Evolutionary conservation across 2,113 vertebrate genomes (phyloP).

Genomic region (Notothenia coriiceps): DNA sequence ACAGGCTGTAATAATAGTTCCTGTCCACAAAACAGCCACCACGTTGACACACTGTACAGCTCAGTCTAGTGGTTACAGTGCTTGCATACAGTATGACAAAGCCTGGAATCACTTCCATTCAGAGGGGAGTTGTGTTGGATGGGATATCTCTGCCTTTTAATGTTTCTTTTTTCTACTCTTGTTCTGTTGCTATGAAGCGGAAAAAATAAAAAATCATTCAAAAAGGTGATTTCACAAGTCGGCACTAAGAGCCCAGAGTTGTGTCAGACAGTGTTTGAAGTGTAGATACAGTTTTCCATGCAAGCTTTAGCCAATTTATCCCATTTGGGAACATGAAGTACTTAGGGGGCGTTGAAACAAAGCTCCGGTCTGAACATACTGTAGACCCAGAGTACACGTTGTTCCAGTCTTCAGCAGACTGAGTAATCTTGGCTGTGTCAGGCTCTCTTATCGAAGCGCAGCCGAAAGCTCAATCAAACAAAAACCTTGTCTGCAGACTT

Average conservation of each 20-base stretch:
- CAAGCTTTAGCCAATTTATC: conserved; percentile 8
- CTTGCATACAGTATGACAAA: conserved; percentile 54
- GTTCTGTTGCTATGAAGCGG: conserved; percentile 13
- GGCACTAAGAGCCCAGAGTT: background rate
- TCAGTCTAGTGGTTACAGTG: conserved; percentile 56
- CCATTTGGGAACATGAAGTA: conserved; percentile 23
- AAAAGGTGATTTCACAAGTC: conserved; percentile 27
- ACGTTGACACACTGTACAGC: conserved; percentile 65
- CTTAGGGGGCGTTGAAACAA: conserved; percentile 21
- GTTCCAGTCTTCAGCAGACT: conserved; percentile 54
- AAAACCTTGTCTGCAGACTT: conserved; percentile 59
- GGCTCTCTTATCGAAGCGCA: conserved; percentile 60
- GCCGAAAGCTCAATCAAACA: conserved; percentile 49
- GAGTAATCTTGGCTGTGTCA: conserved; percentile 63
- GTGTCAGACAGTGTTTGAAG: conserved; percentile 29
- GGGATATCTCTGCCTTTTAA: background rate
- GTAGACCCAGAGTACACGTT: conserved; percentile 58
- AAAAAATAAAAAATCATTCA: background rate
- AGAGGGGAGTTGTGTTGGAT: conserved; percentile 10
- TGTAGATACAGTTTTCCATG: conserved; percentile 43
- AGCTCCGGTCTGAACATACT: conserved; percentile 39
- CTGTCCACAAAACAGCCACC: conserved; percentile 52
- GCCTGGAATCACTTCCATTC: conserved; percentile 35
- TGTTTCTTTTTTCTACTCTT: background rate
- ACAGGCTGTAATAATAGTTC: conserved; percentile 70